Base-by-base conservation (phyloP, 2,113 vertebrate genomes). In the Cariama cristata region DNA sequence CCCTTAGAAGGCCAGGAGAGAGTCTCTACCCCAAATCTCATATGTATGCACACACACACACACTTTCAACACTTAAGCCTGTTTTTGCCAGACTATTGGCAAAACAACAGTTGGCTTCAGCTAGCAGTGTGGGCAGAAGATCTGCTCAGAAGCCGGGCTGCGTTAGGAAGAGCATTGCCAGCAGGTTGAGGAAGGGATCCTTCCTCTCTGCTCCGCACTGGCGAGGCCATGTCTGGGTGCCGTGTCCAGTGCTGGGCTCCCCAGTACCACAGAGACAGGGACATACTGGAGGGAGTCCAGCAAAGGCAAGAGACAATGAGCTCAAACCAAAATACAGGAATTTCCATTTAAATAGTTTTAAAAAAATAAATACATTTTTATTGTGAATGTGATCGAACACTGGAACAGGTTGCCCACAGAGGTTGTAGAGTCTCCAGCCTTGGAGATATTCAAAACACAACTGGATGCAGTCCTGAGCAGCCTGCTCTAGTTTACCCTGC, bases 21-120 rank as follows among this genome's bases (percentile, higher is more conserved):
- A 73, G 44, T 14, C 33, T 44, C 33, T 28, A 8, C n/a, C 38
- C 44, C 49, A 44, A 2, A 62, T 23, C 33, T n/a, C 69, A 4
- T 8, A 26, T 0, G 8, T 23, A 33, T 8, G 28, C 24, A 1
- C 28, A 23, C 24, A 69, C n/a, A 9, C 22, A 21, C 26, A 27
- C 21, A 5, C 50, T 66, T 53, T 8, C 64, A 68, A 74, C 45
- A 30, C 52, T 18, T 44, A 6, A 59, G 76, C 38, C 63, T 58
- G 83, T 4, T 42, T 60, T 67, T 33, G 80, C n/a, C 89, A 90
- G 86, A 45, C 73, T 71, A 22, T 3, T 40, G 81, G 73, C 77
- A 91, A 71, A 93, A 71, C 49, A 90, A 23, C 32, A 82, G 64
- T 45, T 74, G 79, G 93, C 28, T 84, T 26, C 52, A 64, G 49